A percentile compares a stretch with the other conserved stretches of the same genome.
Conservation (phyloP, 2,113 vertebrate genomes). For the Nyctereutes procyonoides region DNA sequence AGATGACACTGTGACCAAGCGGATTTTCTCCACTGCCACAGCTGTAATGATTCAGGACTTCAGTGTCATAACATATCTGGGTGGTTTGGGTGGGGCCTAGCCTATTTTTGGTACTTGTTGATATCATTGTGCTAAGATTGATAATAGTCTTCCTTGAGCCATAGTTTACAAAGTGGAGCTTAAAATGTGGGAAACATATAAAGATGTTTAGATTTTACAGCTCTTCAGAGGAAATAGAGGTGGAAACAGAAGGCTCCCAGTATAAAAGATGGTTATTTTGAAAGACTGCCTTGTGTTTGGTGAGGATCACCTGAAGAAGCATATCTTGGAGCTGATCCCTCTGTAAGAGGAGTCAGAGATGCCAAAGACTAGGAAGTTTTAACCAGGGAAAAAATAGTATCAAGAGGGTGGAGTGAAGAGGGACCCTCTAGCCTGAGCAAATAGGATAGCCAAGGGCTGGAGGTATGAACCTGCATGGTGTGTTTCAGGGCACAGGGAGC, state of each 20-base stretch:
- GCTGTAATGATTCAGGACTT: neutral
- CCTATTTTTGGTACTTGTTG: neutral
- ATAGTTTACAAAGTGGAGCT: neutral
- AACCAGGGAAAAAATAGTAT: no score
- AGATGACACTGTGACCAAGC: neutral
- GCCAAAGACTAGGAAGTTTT: neutral
- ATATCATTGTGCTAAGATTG: neutral
- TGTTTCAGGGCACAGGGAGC: neutral
- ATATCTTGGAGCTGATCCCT: neutral
- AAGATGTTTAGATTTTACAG: neutral
- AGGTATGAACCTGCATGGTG: accelerated
- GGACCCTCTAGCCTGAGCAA: neutral
- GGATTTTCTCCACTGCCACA: neutral
- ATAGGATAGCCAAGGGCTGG: neutral
- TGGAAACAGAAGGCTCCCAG: neutral
- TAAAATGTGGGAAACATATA: neutral
- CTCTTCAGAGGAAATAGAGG: neutral
- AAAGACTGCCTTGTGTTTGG: neutral
- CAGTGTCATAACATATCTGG: neutral
- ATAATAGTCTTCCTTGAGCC: neutral
- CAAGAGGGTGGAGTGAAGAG: neutral
- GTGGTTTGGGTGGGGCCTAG: neutral
- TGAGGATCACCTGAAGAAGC: neutral
- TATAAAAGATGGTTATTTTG: neutral
- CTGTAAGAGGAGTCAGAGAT: neutral